These are phyloP conservation scores for Babyrousa celebensis DNA, from an alignment of 2,797 vertebrate genomes.

Conservation along the genomic window DNA sequence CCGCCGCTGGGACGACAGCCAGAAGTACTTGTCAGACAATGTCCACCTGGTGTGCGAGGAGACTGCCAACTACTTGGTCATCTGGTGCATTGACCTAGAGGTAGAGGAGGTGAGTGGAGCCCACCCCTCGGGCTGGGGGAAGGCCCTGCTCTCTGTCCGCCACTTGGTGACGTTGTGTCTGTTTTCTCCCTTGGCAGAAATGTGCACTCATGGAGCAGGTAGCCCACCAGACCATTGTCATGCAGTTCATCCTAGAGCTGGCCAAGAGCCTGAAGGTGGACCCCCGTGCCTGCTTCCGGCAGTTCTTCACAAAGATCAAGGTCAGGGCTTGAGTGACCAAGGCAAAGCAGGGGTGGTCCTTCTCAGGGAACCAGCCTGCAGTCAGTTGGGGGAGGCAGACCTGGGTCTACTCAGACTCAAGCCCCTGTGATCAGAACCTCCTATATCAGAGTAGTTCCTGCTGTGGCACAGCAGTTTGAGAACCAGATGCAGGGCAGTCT, in stretches of 20 bases:
- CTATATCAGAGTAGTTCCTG: neutral
- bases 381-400: too few species aligned
- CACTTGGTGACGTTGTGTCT: rapidly evolving
- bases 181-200: slow-evolving; percentile 90
- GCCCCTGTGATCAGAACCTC: neutral
- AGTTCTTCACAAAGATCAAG: slow-evolving; percentile 97
- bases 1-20: slow-evolving; percentile 97
- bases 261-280: slow-evolving; percentile 94
- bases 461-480: too few species aligned
- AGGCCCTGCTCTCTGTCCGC: rapidly evolving
- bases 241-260: slow-evolving; percentile 96
- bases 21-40: slow-evolving; percentile 95
- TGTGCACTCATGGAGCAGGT: slow-evolving; percentile 96
- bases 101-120: slow-evolving; percentile 94
- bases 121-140: rapidly evolving
- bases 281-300: slow-evolving; percentile 95
- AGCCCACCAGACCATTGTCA: slow-evolving; percentile 97
- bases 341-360: neutral
- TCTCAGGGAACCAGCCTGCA: neutral
- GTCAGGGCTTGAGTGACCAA: slow-evolving; percentile 84
- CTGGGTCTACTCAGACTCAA: rapidly evolving
- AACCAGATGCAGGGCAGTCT: neutral
- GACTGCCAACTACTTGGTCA: slow-evolving; percentile 95
- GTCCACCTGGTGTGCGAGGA: slow-evolving; percentile 96
- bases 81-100: slow-evolving; percentile 96